Evolutionary conservation across 2,888 invertebrate species (phyloP), one percentile per base, ranked within the genome.

Genomic region (Pimpla rufipes): DNA sequence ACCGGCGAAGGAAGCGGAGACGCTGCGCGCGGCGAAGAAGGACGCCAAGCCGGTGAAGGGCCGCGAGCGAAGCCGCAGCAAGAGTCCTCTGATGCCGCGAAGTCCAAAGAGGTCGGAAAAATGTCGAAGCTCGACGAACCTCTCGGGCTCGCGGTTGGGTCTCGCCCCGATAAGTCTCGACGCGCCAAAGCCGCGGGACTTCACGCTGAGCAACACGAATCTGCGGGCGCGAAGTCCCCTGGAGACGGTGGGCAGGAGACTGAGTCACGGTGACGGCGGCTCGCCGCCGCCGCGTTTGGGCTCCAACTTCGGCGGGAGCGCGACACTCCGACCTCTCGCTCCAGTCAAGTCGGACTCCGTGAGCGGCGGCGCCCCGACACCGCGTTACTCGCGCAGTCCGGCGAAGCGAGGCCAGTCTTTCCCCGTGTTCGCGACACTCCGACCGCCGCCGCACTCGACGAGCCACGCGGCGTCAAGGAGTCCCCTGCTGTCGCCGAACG

Each of bases 401-500:
- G 92, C 93, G 2, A 93, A 92, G 81, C 89, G 93, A 0, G 93
- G 93, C 5, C 93, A 93, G 68, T 93, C 93, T 0, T 93, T 93
- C 83, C 93, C 93, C 2, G 93, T 91, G 2, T 93, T 93, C 79
- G 91, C 93, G 3, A 93, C 93, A 0, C 79, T 93, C 23, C 87
- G 91, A 79, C 89, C 91, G 37, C 92, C 92, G 1, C 89, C 88
- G 18, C 84, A 81, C 21, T 83, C 87, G 73, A 77, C 83, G 10
- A 84, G 81, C 35, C 83, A 83, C 57, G 79, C 71, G 71, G 79
- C 86, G 3, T 89, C 91, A 7, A 92, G 87, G 76, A 92, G 92
- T 78, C 92, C 93, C 0, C 81, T 92, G 23, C 84, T 93, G 21
- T 92, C 93, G 3, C 93, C 93, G 0, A 93, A 90, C 79, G 91